phyloP scores from a whole-genome alignment of 2,888 invertebrate species.

The Thereva unica region DNA sequence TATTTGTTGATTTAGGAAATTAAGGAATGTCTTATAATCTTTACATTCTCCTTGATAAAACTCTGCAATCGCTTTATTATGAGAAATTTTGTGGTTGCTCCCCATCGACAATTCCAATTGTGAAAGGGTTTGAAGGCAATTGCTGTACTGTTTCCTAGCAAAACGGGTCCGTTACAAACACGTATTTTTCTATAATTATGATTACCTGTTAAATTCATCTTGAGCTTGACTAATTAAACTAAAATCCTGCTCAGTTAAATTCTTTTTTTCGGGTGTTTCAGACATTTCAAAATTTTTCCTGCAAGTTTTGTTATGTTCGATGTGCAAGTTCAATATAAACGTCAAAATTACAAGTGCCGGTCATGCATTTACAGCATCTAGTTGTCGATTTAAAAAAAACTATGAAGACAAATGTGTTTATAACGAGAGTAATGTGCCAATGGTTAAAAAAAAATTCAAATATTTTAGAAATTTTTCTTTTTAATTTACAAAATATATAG shows the following conservation, averaged over 20 bases:
- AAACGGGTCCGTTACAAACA: not conserved
- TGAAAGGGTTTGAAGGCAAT: slow-evolving; percentile 51
- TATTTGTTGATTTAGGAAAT: slow-evolving; percentile 63
- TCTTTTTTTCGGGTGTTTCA: not conserved
- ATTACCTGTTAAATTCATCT: slow-evolving; percentile 54
- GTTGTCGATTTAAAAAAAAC: not conserved
- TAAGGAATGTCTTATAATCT: slow-evolving; percentile 73
- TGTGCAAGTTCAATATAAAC: too few species aligned
- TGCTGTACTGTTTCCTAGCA: slow-evolving; percentile 45
- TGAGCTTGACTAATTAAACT: slow-evolving; percentile 53
- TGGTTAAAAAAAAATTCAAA: too few species aligned
- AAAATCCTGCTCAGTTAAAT: slow-evolving; percentile 48
- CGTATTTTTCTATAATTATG: not conserved
- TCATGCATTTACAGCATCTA: slow-evolving; percentile 3
- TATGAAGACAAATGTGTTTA: too few species aligned
- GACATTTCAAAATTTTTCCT: not conserved
- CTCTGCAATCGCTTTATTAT: slow-evolving; percentile 80
- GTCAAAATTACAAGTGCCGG: not conserved
- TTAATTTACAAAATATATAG: too few species aligned
- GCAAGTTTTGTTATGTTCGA: too few species aligned
- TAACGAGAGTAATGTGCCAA: too few species aligned
- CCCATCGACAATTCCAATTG: slow-evolving; percentile 51
- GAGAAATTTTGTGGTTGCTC: slow-evolving; percentile 43
- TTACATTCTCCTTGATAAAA: slow-evolving; percentile 76
- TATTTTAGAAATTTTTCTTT: too few species aligned